Evolutionary conservation across 1,140 invertebrate species (phyloP), one percentile per base, ranked within the genome.

Genomic region (Copidosoma floridanum): DNA sequence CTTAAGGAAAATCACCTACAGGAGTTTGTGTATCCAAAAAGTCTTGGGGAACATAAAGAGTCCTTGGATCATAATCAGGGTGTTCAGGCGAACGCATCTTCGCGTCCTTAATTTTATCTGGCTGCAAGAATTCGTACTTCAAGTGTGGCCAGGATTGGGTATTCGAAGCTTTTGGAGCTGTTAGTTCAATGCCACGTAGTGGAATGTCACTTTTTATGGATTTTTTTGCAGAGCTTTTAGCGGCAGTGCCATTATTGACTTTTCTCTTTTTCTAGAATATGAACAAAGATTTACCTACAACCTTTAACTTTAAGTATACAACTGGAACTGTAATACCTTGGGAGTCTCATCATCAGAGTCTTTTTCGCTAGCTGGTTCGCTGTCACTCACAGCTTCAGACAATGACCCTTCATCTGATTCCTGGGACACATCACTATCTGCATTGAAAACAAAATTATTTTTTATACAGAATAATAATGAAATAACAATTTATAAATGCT

Each of bases 31-130:
- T 82, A 46, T 87, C 86, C 27, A 89, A 79, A 72, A 94, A 98
- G 24, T 87, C 85, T 2, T 84, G 73, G 6, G 97, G 95, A 26
- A 99, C 88, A 80, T 86, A 86, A 3, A 99, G 70, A 7, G 96
- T 98, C 59, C 82, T 86, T 0, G 88, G 85, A 83, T 99, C 89
- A 82, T 98, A 99, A 58, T 97, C 87, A 5, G 91, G 88, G 83
- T 95, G 81, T 68, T 85, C 83, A 1, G 84, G 82, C 35, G 74
- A 74, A 58, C 85, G 80, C 67, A 83, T 85, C 3, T 88, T 80
- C 5, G 81, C 85, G 82, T 98, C 95, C 65, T 82, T 84, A 43
- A 94, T 89, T 70, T 93, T 90, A 21, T 89, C 85, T 3, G 92
- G 90, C 73, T 93, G 85, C 4, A 97, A 73, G 75, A 94, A 98